These are phyloP conservation scores for Ladona fulva DNA, from an alignment of 1,140 invertebrate species.

Conservation along the genomic window DNA sequence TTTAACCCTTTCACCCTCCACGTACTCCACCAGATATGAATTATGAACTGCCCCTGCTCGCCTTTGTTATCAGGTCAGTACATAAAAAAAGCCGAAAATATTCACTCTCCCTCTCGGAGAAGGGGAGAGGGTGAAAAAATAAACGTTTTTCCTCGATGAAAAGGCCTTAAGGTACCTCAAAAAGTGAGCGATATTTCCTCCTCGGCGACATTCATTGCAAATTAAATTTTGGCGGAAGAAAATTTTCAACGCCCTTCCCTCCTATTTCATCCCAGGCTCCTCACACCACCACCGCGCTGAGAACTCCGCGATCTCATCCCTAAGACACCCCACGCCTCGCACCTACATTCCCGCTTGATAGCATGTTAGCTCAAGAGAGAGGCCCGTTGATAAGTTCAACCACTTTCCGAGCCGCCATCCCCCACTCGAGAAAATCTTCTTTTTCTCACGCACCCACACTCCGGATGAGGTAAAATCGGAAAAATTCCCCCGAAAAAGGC, in stretches of 20 bases:
- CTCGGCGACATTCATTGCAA: not conserved
- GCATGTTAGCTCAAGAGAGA: not conserved
- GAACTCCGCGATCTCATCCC: not conserved
- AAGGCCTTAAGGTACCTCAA: not conserved
- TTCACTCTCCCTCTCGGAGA: not conserved
- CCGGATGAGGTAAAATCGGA: not conserved
- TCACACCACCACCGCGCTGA: not conserved
- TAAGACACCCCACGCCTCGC: not conserved
- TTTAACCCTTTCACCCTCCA: not conserved
- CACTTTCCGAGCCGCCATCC: not conserved
- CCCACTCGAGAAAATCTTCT: not conserved
- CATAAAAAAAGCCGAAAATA: not conserved
- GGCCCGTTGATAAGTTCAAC: conserved; percentile 3
- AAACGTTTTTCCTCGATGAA: not conserved
- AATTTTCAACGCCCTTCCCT: not conserved
- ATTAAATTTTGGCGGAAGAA: not conserved
- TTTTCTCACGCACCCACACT: not conserved
- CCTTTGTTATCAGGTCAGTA: not conserved
- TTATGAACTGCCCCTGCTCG: not conserved
- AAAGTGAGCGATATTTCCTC: conserved; percentile 4
- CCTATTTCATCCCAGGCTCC: not conserved
- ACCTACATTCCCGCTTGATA: not conserved
- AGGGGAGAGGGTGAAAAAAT: not conserved
- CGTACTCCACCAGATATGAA: not conserved
- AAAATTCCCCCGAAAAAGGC: too few species aligned